Evolutionary conservation across 64 coral and sea anemone genomes (phyloP).

Genomic region (Montipora cactus): DNA sequence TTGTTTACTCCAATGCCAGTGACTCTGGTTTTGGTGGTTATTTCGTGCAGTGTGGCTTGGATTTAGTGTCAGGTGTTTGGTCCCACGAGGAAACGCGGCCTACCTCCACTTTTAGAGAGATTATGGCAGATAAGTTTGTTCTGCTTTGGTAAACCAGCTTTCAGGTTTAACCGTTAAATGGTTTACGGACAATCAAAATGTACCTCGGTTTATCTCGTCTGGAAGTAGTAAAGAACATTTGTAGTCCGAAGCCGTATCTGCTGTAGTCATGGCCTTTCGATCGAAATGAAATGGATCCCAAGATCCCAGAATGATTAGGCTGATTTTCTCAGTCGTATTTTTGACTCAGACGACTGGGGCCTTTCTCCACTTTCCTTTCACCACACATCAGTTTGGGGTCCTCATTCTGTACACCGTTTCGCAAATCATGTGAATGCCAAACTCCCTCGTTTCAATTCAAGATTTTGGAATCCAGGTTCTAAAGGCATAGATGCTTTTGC

Average conservation of each 20-base stretch:
- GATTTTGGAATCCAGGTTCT: neutral
- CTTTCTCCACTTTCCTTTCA: neutral
- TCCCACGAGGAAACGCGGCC: conserved; percentile 35
- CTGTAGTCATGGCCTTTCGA: conserved; percentile 34
- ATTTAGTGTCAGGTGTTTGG: conserved; percentile 56
- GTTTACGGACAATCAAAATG: conserved; percentile 70
- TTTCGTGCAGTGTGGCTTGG: conserved; percentile 68
- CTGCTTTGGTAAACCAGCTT: neutral
- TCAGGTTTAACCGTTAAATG: too few relatives aligned
- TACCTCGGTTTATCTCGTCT: conserved; percentile 41
- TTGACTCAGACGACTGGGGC: neutral
- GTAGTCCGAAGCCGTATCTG: conserved; percentile 47
- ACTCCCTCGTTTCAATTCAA: conserved; percentile 19
- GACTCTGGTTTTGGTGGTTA: conserved; percentile 74
- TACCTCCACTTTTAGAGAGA: conserved; percentile 71
- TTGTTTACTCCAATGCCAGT: too few relatives aligned
- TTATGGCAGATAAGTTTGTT: conserved; percentile 77
- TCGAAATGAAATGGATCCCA: conserved; percentile 76
- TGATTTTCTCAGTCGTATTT: conserved; percentile 48
- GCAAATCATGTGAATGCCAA: conserved; percentile 31
- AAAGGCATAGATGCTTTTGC: neutral
- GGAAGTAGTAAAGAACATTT: conserved; percentile 48
- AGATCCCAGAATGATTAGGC: conserved; percentile 42
- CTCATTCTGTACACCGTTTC: conserved; percentile 12
- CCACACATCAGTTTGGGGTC: neutral